Conservation (phyloP, 2,113 vertebrate genomes). For the Nyctibius bracteatus region DNA sequence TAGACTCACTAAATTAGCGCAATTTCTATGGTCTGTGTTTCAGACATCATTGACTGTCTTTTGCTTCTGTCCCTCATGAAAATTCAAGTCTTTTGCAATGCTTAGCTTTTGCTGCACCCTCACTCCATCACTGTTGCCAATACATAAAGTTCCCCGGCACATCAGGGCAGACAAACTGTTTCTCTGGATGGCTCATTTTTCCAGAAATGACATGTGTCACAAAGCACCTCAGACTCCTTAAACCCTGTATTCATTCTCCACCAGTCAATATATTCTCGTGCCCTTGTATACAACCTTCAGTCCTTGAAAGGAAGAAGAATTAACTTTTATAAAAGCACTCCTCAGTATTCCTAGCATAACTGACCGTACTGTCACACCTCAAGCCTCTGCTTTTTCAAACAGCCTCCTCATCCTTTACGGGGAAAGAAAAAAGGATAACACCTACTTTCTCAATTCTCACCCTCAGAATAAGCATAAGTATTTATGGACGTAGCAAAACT, state of each 20-base stretch:
- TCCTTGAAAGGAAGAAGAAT: constrained; percentile 64
- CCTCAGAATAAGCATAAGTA: background rate
- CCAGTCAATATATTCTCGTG: constrained; percentile 59
- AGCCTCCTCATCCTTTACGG: background rate
- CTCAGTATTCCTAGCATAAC: background rate
- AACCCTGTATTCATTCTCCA: constrained; percentile 65
- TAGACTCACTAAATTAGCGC: background rate
- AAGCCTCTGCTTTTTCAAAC: constrained; percentile 31
- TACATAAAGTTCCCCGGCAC: constrained; percentile 49
- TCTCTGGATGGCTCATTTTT: constrained; percentile 71
- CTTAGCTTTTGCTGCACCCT: constrained; percentile 48
- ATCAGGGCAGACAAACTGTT: constrained; percentile 68
- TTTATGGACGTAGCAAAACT: constrained; percentile 19
- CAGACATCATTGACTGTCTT: background rate
- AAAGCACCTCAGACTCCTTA: constrained; percentile 66
- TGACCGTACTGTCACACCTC: constrained; percentile 24
- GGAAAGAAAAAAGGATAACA: background rate
- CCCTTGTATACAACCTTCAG: constrained; percentile 64
- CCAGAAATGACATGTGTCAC: constrained; percentile 72
- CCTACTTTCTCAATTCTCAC: constrained; percentile 40
- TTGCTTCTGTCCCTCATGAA: constrained; percentile 34
- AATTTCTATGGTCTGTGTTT: background rate
- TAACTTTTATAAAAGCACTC: constrained; percentile 59
- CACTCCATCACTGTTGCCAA: constrained; percentile 63
- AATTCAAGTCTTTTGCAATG: constrained; percentile 25